These are phyloP conservation scores for Fragum sueziense DNA, from an alignment of 2,888 invertebrate species.

Conservation along the genomic window DNA sequence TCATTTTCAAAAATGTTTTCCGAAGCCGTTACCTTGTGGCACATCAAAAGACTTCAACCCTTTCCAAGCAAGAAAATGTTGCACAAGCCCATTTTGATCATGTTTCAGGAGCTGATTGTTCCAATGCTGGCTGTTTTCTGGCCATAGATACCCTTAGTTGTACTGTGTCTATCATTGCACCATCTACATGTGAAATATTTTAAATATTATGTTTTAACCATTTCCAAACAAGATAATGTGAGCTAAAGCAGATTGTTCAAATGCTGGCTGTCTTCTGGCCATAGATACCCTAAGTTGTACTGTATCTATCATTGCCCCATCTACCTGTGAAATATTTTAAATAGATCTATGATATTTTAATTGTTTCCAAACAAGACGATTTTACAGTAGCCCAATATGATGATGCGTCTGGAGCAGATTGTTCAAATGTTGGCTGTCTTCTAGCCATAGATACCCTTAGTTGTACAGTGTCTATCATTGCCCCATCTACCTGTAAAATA, in stretches of 20 bases:
- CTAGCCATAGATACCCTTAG: constrained; percentile 92
- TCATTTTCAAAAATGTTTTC: no score
- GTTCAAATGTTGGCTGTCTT: constrained; percentile 90
- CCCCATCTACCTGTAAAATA: constrained; percentile 87
- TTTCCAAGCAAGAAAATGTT: no score
- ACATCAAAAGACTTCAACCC: no score
- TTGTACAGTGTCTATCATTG: constrained; percentile 89
- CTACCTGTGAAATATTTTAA: constrained; percentile 86
- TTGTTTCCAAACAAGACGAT: no score
- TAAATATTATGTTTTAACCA: no score
- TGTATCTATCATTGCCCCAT: constrained; percentile 89
- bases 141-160: constrained; percentile 92
- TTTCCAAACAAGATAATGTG: no score
- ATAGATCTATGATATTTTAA: no score
- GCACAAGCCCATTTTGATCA: no score
- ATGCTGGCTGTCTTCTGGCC: constrained; percentile 91
- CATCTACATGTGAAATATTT: constrained; percentile 86
- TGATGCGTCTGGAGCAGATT: constrained; percentile 86
- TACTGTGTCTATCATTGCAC: constrained; percentile 88
- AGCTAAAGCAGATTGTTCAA: constrained; percentile 88
- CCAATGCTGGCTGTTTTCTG: constrained; percentile 90
- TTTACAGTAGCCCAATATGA: constrained; percentile 88
- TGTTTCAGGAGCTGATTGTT: constrained; percentile 87
- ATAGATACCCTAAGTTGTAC: constrained; percentile 91
- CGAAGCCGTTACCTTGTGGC: no score